Evolutionary conservation across 2,113 vertebrate species (phyloP), one percentile per base, ranked within the genome.

Genomic region (Aspiorhynchus laticeps): DNA sequence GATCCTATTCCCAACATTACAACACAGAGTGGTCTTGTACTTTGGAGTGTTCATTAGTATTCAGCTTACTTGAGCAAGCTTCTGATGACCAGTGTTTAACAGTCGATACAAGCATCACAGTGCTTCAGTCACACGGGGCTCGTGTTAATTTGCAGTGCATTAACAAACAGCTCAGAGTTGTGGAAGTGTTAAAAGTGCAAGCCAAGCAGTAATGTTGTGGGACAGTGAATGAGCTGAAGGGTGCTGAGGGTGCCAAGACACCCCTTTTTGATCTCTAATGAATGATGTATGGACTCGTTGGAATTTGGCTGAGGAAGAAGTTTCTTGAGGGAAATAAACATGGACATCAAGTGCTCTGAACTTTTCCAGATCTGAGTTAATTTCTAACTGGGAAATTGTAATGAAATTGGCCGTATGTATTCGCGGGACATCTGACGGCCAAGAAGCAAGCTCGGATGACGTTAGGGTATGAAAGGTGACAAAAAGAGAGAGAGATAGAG

Each of bases 161-260:
- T 46, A 83, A n/a, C 80, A 67, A 69, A 83, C 63, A 31, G 41
- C 15, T 51, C n/a, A 0, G 17, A 69, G 63, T 14, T 83, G 63
- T 48, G 26, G 61, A 82, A 67, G 80, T 83, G 80, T 10, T 83
- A 28, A 69, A 83, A 83, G 63, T 83, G 80, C 80, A 83, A 59
- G 78, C 78, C 53, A 80, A 80, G 78, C 53, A 38, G 63, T 28
- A 63, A 65, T 65, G 79, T 43, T 83, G 26, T 69, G 80, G 61
- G 80, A 33, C 41, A 67, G 43, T 69, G 63, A 67, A 14, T 1
- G 11, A 80, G 53, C 24, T 61, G 31, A 80, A 80, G 61, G 61
- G 56, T 81, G 41, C 7, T 4, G 4, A 28, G 26, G 38, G 41
- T 28, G 61, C 43, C 61, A 69, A 67, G n/a, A 31, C 41, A 33